These are phyloP conservation scores for Okamejei kenojei DNA, from an alignment of 2,797 vertebrate genomes.

Conservation along the genomic window DNA sequence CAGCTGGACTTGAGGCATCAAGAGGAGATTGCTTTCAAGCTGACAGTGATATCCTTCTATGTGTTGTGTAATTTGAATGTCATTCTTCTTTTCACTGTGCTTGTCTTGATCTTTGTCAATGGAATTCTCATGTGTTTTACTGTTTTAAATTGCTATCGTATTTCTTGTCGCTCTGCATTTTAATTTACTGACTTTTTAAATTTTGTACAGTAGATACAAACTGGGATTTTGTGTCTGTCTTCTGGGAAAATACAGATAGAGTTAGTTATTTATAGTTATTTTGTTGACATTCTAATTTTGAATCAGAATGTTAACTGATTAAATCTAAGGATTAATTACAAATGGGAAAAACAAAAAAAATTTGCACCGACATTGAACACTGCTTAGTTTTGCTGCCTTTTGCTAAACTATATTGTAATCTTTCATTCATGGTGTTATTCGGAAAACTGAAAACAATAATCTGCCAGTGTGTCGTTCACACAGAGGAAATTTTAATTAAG, in stretches of 20 bases:
- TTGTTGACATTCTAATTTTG: neutral
- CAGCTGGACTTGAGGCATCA: too few species aligned
- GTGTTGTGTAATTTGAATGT: neutral
- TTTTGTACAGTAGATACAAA: neutral
- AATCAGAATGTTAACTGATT: neutral
- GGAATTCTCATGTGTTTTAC: neutral
- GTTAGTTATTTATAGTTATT: neutral
- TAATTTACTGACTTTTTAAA: neutral
- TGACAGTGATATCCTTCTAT: neutral
- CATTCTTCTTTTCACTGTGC: neutral
- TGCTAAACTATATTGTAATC: too few species aligned
- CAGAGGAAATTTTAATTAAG: neutral
- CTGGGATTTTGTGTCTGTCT: neutral
- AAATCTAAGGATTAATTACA: too few species aligned
- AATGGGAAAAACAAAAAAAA: neutral
- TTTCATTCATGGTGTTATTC: neutral
- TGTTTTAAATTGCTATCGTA: neutral
- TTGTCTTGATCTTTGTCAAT: neutral
- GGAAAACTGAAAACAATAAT: neutral
- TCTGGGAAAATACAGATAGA: neutral
- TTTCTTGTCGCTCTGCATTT: neutral
- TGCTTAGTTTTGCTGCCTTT: too few species aligned
- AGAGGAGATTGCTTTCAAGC: neutral
- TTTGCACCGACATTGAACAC: neutral
- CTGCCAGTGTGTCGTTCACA: neutral